A percentile compares a stretch with the other conserved stretches of the same genome.
phyloP scores from a whole-genome alignment of 2,797 vertebrate species.

The Falco rusticolus region DNA sequence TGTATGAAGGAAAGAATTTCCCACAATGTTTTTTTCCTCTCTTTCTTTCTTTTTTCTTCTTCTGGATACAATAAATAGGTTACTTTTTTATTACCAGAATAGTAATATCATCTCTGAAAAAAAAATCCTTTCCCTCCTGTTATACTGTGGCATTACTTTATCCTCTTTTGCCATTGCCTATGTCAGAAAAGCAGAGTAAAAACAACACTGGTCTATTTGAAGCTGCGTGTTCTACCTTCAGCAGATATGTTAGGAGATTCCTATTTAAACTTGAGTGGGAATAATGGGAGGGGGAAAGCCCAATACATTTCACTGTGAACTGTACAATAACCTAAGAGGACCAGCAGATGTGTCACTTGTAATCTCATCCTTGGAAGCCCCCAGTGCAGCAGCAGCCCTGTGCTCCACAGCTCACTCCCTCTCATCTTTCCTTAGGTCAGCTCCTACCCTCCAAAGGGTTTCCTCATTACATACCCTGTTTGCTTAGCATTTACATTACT shows the following conservation, averaged over 20 bases:
- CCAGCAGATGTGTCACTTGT: neutral
- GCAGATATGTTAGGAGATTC: neutral
- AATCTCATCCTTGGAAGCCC: neutral
- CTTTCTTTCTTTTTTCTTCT: constrained; percentile 4
- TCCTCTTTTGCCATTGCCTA: neutral
- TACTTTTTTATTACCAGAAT: neutral
- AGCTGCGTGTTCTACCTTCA: neutral
- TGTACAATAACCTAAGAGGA: neutral
- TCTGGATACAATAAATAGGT: neutral
- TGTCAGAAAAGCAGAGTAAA: neutral
- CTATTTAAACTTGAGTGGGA: neutral
- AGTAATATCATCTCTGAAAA: neutral
- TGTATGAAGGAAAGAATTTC: constrained; percentile 72
- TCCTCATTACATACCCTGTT: neutral
- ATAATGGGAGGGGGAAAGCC: neutral
- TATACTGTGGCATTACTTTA: neutral
- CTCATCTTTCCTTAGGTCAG: neutral
- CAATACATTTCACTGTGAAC: neutral
- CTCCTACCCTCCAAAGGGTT: neutral
- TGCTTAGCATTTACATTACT: neutral
- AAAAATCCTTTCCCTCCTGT: neutral
- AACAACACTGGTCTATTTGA: neutral
- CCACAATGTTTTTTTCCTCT: constrained; percentile 23
- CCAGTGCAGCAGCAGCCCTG: neutral
- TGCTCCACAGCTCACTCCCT: neutral